Conservation (phyloP, 2,113 vertebrate species). For the Excalfactoria chinensis region DNA sequence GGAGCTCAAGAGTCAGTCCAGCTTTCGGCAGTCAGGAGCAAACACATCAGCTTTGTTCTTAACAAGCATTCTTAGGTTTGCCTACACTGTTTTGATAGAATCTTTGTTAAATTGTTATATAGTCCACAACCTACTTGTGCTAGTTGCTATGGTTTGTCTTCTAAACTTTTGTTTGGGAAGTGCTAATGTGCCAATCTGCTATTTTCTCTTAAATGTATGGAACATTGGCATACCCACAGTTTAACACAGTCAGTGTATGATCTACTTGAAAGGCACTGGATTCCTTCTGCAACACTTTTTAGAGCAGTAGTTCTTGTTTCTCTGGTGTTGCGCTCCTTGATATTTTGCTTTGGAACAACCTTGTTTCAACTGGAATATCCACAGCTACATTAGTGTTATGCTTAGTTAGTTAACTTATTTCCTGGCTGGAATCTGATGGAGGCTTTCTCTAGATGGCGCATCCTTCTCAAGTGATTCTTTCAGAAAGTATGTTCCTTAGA, state of each 20-base stretch:
- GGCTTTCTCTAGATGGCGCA: not conserved
- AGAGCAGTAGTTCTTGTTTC: not conserved
- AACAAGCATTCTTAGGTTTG: not conserved
- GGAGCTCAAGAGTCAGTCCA: not conserved
- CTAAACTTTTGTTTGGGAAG: not conserved
- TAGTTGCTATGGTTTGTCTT: not conserved
- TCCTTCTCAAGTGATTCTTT: not conserved
- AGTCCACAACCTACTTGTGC: not conserved
- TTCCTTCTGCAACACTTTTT: not conserved
- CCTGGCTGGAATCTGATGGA: not conserved
- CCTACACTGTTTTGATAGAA: conserved; percentile 1
- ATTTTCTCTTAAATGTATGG: not conserved
- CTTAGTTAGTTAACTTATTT: not conserved
- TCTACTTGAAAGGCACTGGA: not conserved
- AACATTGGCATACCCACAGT: not conserved
- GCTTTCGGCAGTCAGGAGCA: not conserved
- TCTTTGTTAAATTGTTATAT: not conserved
- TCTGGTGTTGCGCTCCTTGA: not conserved
- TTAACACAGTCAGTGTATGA: not conserved
- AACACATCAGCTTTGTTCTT: not conserved
- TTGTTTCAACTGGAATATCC: not conserved
- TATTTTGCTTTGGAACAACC: not conserved
- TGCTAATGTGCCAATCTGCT: not conserved
- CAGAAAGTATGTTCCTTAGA: not conserved
- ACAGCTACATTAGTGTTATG: not conserved